A percentile compares a stretch with the other conserved stretches of the same genome.
These are phyloP conservation scores for Lochmaea capreae DNA, from an alignment of 2,888 invertebrate genomes.

Conservation along the genomic window DNA sequence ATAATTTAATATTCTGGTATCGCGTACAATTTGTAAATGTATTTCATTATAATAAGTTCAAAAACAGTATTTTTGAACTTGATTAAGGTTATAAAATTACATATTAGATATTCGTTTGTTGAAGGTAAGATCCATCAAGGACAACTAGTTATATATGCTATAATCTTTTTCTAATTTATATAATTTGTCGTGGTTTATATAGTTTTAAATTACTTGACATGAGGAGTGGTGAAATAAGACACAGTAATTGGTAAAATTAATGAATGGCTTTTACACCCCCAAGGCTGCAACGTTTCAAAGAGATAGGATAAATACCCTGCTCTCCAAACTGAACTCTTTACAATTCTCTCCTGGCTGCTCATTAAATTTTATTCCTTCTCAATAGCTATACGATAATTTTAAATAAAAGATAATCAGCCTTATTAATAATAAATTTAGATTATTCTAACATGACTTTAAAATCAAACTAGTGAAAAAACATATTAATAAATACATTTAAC, in stretches of 20 bases:
- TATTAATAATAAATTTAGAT: too few relatives aligned
- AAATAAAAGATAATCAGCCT: too few relatives aligned
- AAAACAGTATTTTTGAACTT: conserved; percentile 7
- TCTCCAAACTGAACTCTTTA: too few relatives aligned
- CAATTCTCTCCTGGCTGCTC: too few relatives aligned
- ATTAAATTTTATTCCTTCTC: too few relatives aligned
- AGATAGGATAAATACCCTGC: neutral
- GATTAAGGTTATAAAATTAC: conserved; percentile 1
- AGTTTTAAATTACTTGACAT: conserved; percentile 1
- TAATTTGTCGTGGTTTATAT: neutral
- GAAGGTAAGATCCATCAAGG: neutral
- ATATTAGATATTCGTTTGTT: neutral
- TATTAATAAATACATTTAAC: too few relatives aligned
- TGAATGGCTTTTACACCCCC: neutral
- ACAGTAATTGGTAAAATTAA: neutral
- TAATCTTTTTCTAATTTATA: neutral
- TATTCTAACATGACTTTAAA: too few relatives aligned
- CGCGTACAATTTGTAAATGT: neutral
- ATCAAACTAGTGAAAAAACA: too few relatives aligned
- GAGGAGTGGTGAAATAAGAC: neutral
- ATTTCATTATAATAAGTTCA: conserved; percentile 4
- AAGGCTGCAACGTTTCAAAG: neutral
- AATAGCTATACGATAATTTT: too few relatives aligned
- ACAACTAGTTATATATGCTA: neutral
- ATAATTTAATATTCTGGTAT: neutral